Base-by-base conservation (phyloP, 2,797 vertebrate genomes). In the Bovichtus diacanthus region DNA sequence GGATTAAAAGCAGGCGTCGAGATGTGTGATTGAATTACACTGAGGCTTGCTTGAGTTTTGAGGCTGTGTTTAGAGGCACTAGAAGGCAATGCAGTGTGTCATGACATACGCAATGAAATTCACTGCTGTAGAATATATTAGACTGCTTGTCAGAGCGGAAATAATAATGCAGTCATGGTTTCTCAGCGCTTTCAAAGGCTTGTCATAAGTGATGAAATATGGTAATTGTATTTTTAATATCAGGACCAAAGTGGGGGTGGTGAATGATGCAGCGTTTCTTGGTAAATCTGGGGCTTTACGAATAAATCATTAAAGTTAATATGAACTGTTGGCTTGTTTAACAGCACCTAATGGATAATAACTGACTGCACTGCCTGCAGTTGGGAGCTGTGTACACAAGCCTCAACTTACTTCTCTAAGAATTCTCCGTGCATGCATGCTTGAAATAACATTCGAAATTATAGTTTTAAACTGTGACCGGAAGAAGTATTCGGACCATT, bases 171-270 rank as follows among this genome's bases (percentile, higher is more conserved):
- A 90, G 85, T 87, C 82, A 85, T 70, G 83, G 83, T 84, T 92
- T 90, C 94, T 85, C 86, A 77, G 88, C 4, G 77, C 86, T 86
- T 85, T 90, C 81, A 83, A 50, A 84, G 84, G 79, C 89, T 86
- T 86, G 84, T 83, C 89, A 84, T 74, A 71, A 85, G 82, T 85
- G 75, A 92, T 91, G 75, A 92, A 92, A 90, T 91, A 91, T 87
- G 83, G 72, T 93, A 91, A 93, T 92, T 90, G 81, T 88, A 72
- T 88, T 89, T 87, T 91, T 85, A 85, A 91, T 89, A 89, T 88
- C 82, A 44, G 68, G 53, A 83, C 77, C 76, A 81, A 68, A 86
- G 78, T 62, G 70, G 53, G 60, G 84, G 16, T 47, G 55, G 50
- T 65, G 76, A 73, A 41, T 61, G 68, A 81, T 60, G 80, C 71